A percentile compares a stretch with the other conserved stretches of the same genome.
Conservation (phyloP, 2,888 invertebrate genomes). For the Hirudinaria manillensis region DNA sequence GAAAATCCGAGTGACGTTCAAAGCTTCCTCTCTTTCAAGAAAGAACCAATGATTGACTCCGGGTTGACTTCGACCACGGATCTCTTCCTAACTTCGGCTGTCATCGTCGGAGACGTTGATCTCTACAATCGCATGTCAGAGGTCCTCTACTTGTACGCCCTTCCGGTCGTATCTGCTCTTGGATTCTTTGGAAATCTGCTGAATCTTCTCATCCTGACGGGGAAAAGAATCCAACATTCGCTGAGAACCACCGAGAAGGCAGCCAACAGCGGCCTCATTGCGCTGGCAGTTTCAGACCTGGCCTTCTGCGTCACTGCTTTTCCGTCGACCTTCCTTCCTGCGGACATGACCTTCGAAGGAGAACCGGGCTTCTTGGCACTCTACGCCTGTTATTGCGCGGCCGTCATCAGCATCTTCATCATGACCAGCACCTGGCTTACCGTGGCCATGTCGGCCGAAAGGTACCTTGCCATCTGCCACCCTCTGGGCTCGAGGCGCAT, state of each 20-base stretch:
- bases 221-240: slow-evolving; percentile 38
- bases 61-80: too few species aligned
- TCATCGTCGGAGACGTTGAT: background rate
- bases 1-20: too few species aligned
- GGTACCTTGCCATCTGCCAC: slow-evolving; percentile 41
- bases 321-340: slow-evolving; percentile 40
- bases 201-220: slow-evolving; percentile 71
- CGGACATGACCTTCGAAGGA: slow-evolving; percentile 32
- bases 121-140: slow-evolving; percentile 37
- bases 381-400: slow-evolving; percentile 41
- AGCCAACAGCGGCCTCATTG: slow-evolving; percentile 62
- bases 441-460: slow-evolving; percentile 40
- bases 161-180: slow-evolving; percentile 39
- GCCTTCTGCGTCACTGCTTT: slow-evolving; percentile 53
- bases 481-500: slow-evolving; percentile 40
- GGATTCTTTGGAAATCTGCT: slow-evolving; percentile 64
- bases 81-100: background rate
- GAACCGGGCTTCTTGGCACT: slow-evolving; percentile 34
- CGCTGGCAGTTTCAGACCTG: slow-evolving; percentile 72
- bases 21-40: too few species aligned
- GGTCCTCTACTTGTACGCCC: slow-evolving; percentile 38
- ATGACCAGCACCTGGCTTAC: slow-evolving; percentile 63
- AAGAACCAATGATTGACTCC: too few species aligned
- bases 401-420: slow-evolving; percentile 52
- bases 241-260: slow-evolving; percentile 38